phyloP scores from a whole-genome alignment of 2,797 vertebrate species.

The Gymnoscopelus microlampas region DNA sequence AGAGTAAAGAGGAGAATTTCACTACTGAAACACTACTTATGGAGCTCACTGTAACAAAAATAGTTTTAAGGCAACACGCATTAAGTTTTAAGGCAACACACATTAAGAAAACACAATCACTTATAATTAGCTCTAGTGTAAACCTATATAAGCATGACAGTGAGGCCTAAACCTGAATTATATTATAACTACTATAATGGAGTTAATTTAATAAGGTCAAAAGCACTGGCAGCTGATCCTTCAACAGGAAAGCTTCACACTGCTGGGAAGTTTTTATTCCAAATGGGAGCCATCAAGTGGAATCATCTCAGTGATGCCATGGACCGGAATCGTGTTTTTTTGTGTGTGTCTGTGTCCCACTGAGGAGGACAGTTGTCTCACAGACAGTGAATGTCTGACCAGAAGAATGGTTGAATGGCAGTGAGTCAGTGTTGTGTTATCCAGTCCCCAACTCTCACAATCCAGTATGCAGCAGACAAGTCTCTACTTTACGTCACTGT shows the following conservation, averaged over 20 bases:
- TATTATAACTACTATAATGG: slow-evolving; percentile 43
- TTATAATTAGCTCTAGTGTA: slow-evolving; percentile 42
- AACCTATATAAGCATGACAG: slow-evolving; percentile 2
- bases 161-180: slow-evolving; percentile 63
- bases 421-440: slow-evolving; percentile 74
- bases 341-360: slow-evolving; percentile 2
- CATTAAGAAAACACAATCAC: too few species aligned
- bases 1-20: too few species aligned
- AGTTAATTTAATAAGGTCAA: slow-evolving; percentile 48
- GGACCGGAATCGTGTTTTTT: slow-evolving; percentile 56
- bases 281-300: slow-evolving; percentile 55
- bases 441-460: slow-evolving; percentile 70
- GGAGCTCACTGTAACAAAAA: slow-evolving; percentile 19
- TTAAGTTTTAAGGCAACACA: too few species aligned
- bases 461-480: slow-evolving; percentile 71
- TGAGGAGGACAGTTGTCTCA: slow-evolving; percentile 45
- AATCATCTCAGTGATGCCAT: slow-evolving; percentile 52
- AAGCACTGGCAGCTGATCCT: slow-evolving; percentile 53
- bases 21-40: neutral
- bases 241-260: slow-evolving; percentile 61
- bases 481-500: slow-evolving; percentile 64
- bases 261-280: slow-evolving; percentile 40
- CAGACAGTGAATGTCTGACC: slow-evolving; percentile 53
- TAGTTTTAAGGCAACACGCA: neutral
- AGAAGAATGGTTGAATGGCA: slow-evolving; percentile 64